phyloP scores from a whole-genome alignment of 2,113 vertebrate species.

The Sigmodon hispidus region DNA sequence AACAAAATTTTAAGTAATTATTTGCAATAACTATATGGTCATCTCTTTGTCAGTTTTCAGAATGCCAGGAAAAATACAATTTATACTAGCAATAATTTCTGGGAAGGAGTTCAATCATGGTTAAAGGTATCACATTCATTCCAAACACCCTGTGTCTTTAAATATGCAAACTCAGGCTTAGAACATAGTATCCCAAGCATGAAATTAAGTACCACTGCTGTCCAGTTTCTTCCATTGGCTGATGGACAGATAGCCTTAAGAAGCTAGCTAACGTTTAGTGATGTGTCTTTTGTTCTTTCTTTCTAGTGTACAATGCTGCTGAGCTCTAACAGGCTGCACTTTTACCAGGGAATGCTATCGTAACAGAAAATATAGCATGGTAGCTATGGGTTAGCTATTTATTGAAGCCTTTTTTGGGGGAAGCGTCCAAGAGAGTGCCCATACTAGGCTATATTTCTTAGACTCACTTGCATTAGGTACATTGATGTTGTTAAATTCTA shows the following conservation, averaged over 20 bases:
- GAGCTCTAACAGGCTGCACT: neutral
- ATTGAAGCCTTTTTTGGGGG: neutral
- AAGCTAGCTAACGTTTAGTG: neutral
- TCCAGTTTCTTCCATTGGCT: neutral
- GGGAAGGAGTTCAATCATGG: neutral
- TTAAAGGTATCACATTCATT: conserved; percentile 12
- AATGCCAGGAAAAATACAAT: neutral
- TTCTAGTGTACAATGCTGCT: neutral
- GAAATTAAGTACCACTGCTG: neutral
- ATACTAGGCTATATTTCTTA: neutral
- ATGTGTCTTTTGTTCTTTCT: neutral
- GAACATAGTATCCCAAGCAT: neutral
- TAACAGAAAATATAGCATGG: neutral
- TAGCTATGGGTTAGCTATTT: neutral
- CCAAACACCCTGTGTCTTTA: neutral
- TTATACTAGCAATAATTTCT: neutral
- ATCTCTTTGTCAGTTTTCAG: neutral
- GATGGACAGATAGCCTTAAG: neutral
- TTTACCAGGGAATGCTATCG: neutral
- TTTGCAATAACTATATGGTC: conserved; percentile 9
- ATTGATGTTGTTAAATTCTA: neutral
- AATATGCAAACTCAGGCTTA: neutral
- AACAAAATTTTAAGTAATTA: neutral
- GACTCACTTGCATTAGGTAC: neutral
- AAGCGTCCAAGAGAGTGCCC: neutral